Percentiles rank a stretch among this genome's conserved stretches.
These are phyloP conservation scores for Rhagoletis pomonella DNA, from an alignment of 1,140 invertebrate genomes.

Conservation along the genomic window DNA sequence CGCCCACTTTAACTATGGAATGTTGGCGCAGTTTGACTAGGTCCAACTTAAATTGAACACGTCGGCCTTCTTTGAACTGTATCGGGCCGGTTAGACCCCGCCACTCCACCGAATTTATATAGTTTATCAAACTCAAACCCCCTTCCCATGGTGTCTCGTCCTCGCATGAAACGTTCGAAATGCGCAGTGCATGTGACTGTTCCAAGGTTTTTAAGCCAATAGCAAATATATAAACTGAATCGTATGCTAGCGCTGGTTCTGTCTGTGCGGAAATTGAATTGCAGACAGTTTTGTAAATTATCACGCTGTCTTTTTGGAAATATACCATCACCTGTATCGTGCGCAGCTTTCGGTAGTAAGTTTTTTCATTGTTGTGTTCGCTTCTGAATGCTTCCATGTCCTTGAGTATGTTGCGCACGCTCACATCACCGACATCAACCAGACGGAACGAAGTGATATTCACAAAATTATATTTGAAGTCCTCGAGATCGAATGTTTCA, in stretches of 20 bases:
- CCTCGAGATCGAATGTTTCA: conserved; percentile 92
- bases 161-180: conserved; percentile 89
- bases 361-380: conserved; percentile 7
- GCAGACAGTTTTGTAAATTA: background rate
- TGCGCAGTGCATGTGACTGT: conserved; percentile 74
- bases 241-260: conserved; percentile 92
- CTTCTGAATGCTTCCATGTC: conserved; percentile 82
- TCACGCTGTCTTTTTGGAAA: background rate
- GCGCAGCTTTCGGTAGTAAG: conserved; percentile 33
- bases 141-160: conserved; percentile 88
- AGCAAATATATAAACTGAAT: conserved; percentile 92
- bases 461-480: conserved; percentile 95
- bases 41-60: conserved; percentile 90
- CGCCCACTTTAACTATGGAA: conserved; percentile 81
- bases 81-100: conserved; percentile 91
- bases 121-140: conserved; percentile 91
- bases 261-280: conserved; percentile 78
- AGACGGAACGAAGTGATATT: conserved; percentile 94
- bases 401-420: conserved; percentile 84
- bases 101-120: conserved; percentile 85
- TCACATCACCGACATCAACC: conserved; percentile 86
- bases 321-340: conserved; percentile 60
- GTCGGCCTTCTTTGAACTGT: conserved; percentile 88
- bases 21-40: conserved; percentile 88
- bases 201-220: conserved; percentile 87